Evolutionary conservation across 2,888 invertebrate species (phyloP).

Genomic region (Dolichomitus sp.): DNA sequence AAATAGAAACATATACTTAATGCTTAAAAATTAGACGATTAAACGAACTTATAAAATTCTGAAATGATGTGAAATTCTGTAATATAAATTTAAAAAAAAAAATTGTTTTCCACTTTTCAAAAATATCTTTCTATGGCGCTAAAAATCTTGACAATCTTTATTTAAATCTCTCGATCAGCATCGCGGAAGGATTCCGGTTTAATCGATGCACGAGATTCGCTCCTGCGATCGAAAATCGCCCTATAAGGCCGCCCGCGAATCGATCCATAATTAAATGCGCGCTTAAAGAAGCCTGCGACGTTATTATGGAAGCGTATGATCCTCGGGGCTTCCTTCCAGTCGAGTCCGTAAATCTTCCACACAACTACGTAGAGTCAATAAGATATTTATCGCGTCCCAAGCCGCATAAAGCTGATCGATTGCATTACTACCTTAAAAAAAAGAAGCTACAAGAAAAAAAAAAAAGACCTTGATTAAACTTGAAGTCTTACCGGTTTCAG

Average conservation of each 20-base stretch:
- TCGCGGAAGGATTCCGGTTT: constrained; percentile 56
- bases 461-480: constrained; percentile 38
- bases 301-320: constrained; percentile 65
- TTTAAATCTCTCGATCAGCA: neutral
- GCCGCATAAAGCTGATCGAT: constrained; percentile 11
- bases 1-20: no score
- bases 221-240: constrained; percentile 59
- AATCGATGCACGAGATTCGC: constrained; percentile 31
- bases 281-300: constrained; percentile 43
- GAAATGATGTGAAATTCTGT: no score
- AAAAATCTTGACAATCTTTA: neutral
- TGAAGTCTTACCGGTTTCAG: constrained; percentile 62
- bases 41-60: no score
- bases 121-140: neutral
- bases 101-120: no score
- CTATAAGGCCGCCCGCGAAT: constrained; percentile 60
- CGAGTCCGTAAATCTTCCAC: constrained; percentile 60
- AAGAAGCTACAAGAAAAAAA: constrained; percentile 12
- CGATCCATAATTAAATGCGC: constrained; percentile 63
- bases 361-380: constrained; percentile 51
- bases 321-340: constrained; percentile 50
- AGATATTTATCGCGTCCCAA: constrained; percentile 20
- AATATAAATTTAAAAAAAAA: no score
- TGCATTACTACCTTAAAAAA: neutral
- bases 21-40: no score